phyloP scores from a whole-genome alignment of 1,140 invertebrate species.

The Drosophila biarmipes region DNA sequence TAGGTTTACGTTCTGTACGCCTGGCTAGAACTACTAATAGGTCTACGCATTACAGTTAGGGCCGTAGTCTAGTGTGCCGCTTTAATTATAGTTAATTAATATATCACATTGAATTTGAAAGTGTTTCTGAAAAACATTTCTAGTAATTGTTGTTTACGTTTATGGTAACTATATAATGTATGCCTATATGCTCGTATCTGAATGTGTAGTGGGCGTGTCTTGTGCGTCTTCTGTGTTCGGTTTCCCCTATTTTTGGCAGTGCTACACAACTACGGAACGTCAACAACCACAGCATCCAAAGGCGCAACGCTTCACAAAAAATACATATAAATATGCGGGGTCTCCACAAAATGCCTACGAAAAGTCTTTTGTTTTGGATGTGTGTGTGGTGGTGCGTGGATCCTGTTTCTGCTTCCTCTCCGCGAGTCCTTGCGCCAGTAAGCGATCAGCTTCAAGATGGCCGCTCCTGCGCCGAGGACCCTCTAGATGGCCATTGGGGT shows the following conservation, averaged over 20 bases:
- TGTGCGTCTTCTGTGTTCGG: constrained; percentile 10
- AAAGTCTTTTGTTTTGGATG: constrained; percentile 68
- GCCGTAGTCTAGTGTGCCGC: constrained; percentile 4
- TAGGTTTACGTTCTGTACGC: constrained; percentile 58
- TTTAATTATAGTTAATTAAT: constrained; percentile 72
- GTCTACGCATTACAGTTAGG: constrained; percentile 54
- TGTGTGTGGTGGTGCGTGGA: constrained; percentile 19
- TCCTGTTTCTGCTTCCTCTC: constrained; percentile 21
- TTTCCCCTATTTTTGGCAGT: constrained; percentile 35
- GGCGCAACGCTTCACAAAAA: constrained; percentile 56
- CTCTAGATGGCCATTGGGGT: constrained; percentile 24
- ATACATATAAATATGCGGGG: constrained; percentile 36
- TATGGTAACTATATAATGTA: constrained; percentile 53
- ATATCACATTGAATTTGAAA: constrained; percentile 83
- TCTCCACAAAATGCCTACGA: constrained; percentile 65
- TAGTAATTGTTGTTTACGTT: constrained; percentile 65
- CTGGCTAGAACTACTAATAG: constrained; percentile 74
- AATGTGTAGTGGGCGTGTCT: constrained; percentile 38
- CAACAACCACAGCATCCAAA: constrained; percentile 56
- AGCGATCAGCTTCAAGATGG: constrained; percentile 74
- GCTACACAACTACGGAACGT: constrained; percentile 41
- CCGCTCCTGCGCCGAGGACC: constrained; percentile 66
- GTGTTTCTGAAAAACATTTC: constrained; percentile 80
- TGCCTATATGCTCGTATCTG: constrained; percentile 45
- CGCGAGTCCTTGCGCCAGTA: constrained; percentile 33